Evolutionary conservation across 2,888 invertebrate species (phyloP).

Genomic region (Cacoxenus indagator): DNA sequence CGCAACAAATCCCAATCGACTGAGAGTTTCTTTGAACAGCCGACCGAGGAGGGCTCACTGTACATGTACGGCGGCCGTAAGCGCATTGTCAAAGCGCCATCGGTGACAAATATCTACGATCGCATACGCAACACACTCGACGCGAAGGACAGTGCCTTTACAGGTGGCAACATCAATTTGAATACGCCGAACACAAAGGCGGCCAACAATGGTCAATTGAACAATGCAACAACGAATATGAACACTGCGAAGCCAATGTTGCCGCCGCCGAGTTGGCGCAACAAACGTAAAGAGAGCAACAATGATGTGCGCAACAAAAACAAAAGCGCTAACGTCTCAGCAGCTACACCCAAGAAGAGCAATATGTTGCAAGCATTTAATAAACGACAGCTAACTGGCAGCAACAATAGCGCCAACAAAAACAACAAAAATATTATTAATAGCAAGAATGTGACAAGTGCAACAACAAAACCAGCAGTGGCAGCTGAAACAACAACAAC

Average conservation of each 20-base stretch:
- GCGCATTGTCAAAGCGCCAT: constrained; percentile 55
- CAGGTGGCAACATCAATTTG: constrained; percentile 31
- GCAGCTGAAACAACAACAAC: constrained; percentile 37
- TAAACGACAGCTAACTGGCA: constrained; percentile 53
- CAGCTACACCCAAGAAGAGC: neutral
- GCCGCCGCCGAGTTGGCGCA: constrained; percentile 64
- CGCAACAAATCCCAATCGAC: constrained; percentile 68
- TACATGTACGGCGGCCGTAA: constrained; percentile 66
- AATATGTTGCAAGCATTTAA: constrained; percentile 32
- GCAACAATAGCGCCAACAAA: constrained; percentile 49
- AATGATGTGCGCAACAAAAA: constrained; percentile 26
- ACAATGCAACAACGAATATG: constrained; percentile 2
- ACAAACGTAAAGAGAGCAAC: constrained; percentile 35
- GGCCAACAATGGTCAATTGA: neutral
- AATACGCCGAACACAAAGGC: constrained; percentile 15
- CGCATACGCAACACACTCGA: constrained; percentile 50
- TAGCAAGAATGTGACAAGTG: constrained; percentile 43
- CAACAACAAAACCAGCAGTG: constrained; percentile 41
- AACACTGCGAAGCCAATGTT: constrained; percentile 43
- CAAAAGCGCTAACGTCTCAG: constrained; percentile 24
- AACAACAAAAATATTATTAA: constrained; percentile 53
- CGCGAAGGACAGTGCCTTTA: constrained; percentile 41
- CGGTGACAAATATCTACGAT: constrained; percentile 66
- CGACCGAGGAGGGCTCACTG: constrained; percentile 65
- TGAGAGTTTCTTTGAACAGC: constrained; percentile 69